Evolutionary conservation across 2,113 vertebrate genomes (phyloP), one percentile per base, ranked within the genome.

Genomic region (Elaphurus davidianus): DNA sequence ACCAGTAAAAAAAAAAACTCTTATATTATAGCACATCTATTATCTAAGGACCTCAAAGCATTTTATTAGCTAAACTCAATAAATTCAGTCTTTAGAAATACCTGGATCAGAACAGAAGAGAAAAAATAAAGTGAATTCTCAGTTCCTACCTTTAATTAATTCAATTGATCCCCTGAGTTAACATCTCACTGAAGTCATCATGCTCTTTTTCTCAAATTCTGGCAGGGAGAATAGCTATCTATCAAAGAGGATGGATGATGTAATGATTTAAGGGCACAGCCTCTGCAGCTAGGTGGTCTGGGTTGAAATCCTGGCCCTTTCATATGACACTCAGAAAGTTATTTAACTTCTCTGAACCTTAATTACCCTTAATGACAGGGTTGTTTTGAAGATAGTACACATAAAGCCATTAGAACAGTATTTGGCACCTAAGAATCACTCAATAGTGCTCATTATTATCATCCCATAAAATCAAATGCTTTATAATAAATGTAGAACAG

Each of bases 41-140:
- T 82, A 97, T 60, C 23, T 95, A 95, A 67, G 78, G 36, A 76
- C 4, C 19, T 67, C 67, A 92, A 78, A 90, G 52, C 7, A 92
- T 96, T 92, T 85, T 82, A 94, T 94, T 96, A 98, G 71, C 27
- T 23, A 79, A 95, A 94, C 36, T 81, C 36, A 92, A 91, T 88
- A 92, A 82, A 89, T 86, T 96, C 23, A 67, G 11, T 89, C 47
- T 93, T 91, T 33, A 85, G 21, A 79, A 52, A 59, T 74, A 74
- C 40, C 83, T 82, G 88, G 96, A 90, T 82, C 60, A 97, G 36
- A 94, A 54, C 15, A 95, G 52, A 96, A 74, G n/a, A 84, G 13
- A 59, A 86, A 47, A 86, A 62, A 88, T 64, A 67, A 87, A 87
- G 30, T 52, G 52, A 52, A 91, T 91, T 84, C 45, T 96, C 47